phyloP scores from a whole-genome alignment of 2,888 invertebrate genomes.

The Chaetoderma sp. region DNA sequence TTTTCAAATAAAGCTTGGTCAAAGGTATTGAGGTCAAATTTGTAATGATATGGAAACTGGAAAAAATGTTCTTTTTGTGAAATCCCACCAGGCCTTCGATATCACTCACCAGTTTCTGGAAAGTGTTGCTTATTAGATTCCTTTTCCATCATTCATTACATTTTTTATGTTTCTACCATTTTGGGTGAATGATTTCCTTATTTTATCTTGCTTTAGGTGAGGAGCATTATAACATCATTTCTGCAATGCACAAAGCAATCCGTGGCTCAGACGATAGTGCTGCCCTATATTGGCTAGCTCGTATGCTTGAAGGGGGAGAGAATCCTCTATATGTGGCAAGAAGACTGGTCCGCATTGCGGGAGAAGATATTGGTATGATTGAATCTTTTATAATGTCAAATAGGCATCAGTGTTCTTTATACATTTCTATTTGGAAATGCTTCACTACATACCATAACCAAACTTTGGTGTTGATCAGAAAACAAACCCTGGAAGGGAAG shows the following conservation, averaged over 20 bases:
- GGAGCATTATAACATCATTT: slow-evolving; percentile 85
- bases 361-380: slow-evolving; percentile 81
- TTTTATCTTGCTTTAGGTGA: slow-evolving; percentile 74
- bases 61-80: no score
- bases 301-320: slow-evolving; percentile 84
- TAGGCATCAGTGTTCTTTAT: neutral
- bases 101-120: no score
- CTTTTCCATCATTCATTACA: no score
- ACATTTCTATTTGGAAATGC: neutral
- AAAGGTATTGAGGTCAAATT: no score
- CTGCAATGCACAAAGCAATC: slow-evolving; percentile 86
- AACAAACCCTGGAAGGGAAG: no score
- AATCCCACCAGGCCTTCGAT: no score
- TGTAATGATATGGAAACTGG: no score
- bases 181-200: no score
- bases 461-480: neutral
- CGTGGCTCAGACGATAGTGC: slow-evolving; percentile 85
- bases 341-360: slow-evolving; percentile 80
- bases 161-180: no score
- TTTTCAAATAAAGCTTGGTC: no score
- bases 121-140: no score
- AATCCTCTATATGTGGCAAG: slow-evolving; percentile 84
- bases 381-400: neutral
- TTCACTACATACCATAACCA: neutral
- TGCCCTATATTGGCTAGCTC: slow-evolving; percentile 84